Evolutionary conservation across 1,140 invertebrate species (phyloP).

Genomic region (Pseudomyrmex dendroicus): DNA sequence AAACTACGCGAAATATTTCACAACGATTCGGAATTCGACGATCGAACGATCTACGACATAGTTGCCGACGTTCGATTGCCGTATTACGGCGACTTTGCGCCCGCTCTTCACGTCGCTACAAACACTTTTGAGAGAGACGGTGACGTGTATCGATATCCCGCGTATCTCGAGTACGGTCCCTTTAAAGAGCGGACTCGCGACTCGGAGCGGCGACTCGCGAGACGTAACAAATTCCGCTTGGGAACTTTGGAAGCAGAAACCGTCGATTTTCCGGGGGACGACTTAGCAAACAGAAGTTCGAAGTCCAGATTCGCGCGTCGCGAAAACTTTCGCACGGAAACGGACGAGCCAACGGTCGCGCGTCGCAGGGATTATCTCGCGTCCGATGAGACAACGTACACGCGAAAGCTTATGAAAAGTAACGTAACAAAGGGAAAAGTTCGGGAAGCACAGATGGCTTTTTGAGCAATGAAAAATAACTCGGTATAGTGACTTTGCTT

Average conservation of each 20-base stretch:
- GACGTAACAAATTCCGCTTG: conserved; percentile 1
- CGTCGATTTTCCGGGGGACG: conserved; percentile 27
- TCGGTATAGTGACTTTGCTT: too few species aligned
- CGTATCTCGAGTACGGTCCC: conserved; percentile 10
- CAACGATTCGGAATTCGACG: not conserved
- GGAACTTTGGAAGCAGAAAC: not conserved
- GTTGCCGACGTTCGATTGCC: not conserved
- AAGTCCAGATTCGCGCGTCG: not conserved
- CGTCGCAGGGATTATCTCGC: not conserved
- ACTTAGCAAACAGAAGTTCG: conserved; percentile 23
- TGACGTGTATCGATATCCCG: conserved; percentile 28
- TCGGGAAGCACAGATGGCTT: not conserved
- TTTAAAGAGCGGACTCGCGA: conserved; percentile 15
- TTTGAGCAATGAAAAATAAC: not conserved
- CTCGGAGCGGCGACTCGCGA: conserved; percentile 10
- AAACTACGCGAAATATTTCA: not conserved
- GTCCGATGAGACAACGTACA: not conserved
- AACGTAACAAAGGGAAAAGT: not conserved
- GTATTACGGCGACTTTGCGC: conserved; percentile 22
- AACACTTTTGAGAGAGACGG: not conserved
- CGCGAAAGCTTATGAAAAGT: not conserved
- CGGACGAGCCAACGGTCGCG: not conserved
- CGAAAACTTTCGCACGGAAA: not conserved
- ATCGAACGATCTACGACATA: conserved; percentile 2
- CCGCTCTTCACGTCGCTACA: not conserved